Percentiles rank a stretch among this genome's conserved stretches.
These are phyloP conservation scores for Lates calcarifer DNA, from an alignment of 2,113 vertebrate species.

Conservation along the genomic window DNA sequence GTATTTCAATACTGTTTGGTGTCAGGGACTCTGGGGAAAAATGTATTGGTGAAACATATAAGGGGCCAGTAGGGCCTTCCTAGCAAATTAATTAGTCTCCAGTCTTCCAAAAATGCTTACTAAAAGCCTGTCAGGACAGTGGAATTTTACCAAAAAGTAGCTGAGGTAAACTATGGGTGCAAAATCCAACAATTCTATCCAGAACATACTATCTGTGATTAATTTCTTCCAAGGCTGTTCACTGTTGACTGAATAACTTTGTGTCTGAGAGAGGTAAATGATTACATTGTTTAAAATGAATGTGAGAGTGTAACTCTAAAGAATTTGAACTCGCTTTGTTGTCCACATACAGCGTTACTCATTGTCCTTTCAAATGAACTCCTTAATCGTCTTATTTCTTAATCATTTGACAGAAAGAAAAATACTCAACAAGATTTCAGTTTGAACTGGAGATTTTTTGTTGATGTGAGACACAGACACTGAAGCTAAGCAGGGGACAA, in stretches of 20 bases:
- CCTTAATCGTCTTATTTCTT: too few relatives aligned
- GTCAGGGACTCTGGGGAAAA: background rate
- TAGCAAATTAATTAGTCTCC: background rate
- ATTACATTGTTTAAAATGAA: background rate
- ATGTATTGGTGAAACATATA: background rate
- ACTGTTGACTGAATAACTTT: slow-evolving; percentile 4
- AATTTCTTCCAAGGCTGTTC: background rate
- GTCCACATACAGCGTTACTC: background rate
- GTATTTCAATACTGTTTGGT: background rate
- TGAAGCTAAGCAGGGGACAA: background rate
- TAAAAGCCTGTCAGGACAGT: background rate
- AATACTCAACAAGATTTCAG: background rate
- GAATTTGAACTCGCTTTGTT: background rate
- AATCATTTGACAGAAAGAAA: too few relatives aligned
- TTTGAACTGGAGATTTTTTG: background rate
- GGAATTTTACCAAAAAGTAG: background rate
- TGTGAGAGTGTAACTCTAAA: background rate
- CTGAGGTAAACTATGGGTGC: background rate
- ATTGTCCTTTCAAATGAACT: background rate
- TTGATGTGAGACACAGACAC: background rate
- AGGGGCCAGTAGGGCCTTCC: too few relatives aligned
- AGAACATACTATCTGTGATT: background rate
- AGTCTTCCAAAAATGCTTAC: background rate
- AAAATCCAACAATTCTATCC: slow-evolving; percentile 3
- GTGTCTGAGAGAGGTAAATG: background rate